Percentiles rank a stretch among this genome's conserved stretches.
Evolutionary conservation across 2,797 vertebrate genomes (phyloP).

Genomic region (Oryzias sinensis): DNA sequence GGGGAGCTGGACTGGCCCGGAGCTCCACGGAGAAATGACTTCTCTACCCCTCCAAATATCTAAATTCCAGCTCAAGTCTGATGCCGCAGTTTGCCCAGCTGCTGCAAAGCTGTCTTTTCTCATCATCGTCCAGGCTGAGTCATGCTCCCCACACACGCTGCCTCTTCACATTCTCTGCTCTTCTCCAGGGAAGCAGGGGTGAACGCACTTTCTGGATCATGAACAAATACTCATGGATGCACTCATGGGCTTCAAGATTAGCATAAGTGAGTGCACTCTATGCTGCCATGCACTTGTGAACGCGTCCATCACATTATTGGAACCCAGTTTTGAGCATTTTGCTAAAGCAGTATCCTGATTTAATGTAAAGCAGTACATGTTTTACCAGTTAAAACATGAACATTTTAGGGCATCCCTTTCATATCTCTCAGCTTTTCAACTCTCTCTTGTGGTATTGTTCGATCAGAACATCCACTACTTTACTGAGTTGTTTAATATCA

Average conservation of each 20-base stretch:
- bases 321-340: no score
- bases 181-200: slow-evolving; percentile 37
- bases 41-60: slow-evolving; percentile 67
- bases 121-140: slow-evolving; percentile 65
- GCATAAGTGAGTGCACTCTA: slow-evolving; percentile 1
- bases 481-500: no score
- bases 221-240: slow-evolving; percentile 15
- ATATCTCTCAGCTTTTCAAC: no score
- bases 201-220: slow-evolving; percentile 36
- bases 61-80: slow-evolving; percentile 49
- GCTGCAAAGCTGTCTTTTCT: slow-evolving; percentile 60
- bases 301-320: background rate
- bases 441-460: no score
- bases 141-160: slow-evolving; percentile 49
- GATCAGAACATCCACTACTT: no score
- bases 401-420: no score
- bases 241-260: slow-evolving; percentile 14
- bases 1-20: slow-evolving; percentile 6
- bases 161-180: slow-evolving; percentile 50
- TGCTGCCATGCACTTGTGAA: background rate
- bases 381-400: no score
- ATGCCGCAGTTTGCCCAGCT: slow-evolving; percentile 43
- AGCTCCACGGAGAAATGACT: slow-evolving; percentile 31
- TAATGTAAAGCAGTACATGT: no score
- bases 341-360: no score